Evolutionary conservation across 2,113 vertebrate genomes (phyloP).

Genomic region (Anolis carolinensis): DNA sequence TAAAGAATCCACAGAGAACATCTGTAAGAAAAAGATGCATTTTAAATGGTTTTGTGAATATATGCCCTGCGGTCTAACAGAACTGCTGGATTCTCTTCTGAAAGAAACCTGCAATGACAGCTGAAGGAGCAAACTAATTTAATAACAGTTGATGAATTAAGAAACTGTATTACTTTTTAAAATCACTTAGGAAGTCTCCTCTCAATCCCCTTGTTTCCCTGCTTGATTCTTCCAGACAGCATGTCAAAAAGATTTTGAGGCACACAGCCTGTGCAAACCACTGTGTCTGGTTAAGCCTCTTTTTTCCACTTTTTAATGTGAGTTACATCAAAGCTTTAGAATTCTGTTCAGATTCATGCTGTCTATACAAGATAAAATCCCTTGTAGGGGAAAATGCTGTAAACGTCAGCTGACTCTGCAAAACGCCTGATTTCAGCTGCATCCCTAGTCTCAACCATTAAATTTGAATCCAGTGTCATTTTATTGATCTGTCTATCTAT

Average conservation of each 20-base stretch:
- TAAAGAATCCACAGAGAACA: constrained; percentile 43
- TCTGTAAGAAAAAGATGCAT: constrained; percentile 32
- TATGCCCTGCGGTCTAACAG: constrained; percentile 29
- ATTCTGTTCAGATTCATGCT: constrained; percentile 49
- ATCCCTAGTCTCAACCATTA: background rate
- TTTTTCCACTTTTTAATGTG: constrained; percentile 40
- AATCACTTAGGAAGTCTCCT: constrained; percentile 64
- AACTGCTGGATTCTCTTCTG: constrained; percentile 44
- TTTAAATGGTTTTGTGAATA: constrained; percentile 59
- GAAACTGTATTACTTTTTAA: constrained; percentile 63
- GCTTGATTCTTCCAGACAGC: constrained; percentile 68
- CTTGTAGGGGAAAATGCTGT: constrained; percentile 15
- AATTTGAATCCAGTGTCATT: background rate
- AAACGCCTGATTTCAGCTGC: constrained; percentile 29
- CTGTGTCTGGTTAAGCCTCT: constrained; percentile 42
- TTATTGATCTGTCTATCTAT: background rate
- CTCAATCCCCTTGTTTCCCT: constrained; percentile 51
- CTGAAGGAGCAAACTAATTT: constrained; percentile 62
- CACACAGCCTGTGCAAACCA: constrained; percentile 38
- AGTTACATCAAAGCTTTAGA: constrained; percentile 50
- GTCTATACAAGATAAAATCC: background rate
- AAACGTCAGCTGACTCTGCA: constrained; percentile 14
- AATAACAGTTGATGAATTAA: constrained; percentile 67
- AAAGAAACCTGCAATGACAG: constrained; percentile 50
- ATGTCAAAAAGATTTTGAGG: constrained; percentile 72